Evolutionary conservation across 2,888 invertebrate species (phyloP).

Genomic region (Myathropa florea): DNA sequence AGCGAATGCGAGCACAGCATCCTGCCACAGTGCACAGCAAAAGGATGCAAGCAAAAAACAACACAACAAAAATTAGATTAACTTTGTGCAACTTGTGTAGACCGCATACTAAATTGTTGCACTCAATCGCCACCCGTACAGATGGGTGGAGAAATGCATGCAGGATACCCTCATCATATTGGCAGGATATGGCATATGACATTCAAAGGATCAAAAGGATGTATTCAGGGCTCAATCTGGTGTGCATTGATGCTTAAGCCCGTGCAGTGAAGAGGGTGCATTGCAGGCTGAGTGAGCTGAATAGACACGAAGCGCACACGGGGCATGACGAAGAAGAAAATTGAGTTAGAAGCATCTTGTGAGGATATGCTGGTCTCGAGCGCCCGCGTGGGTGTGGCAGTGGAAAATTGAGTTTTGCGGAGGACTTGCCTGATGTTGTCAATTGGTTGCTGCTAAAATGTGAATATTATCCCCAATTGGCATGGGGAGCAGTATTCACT

Average conservation of each 20-base stretch:
- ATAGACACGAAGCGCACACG: slow-evolving; percentile 1
- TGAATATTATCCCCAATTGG: slow-evolving; percentile 28
- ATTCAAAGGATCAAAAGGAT: slow-evolving; percentile 57
- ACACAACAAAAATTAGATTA: slow-evolving; percentile 42
- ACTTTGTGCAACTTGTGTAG: slow-evolving; percentile 51
- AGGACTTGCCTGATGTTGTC: slow-evolving; percentile 18
- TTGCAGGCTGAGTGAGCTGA: background rate
- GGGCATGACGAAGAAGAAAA: slow-evolving; percentile 38
- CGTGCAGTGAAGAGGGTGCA: background rate
- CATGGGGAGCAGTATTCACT: background rate
- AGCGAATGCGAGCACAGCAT: background rate
- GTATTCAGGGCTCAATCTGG: slow-evolving; percentile 33
- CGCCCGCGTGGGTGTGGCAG: background rate
- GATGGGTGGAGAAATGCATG: background rate
- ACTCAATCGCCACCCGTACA: background rate
- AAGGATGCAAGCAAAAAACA: background rate
- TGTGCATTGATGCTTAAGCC: background rate
- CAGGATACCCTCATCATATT: background rate
- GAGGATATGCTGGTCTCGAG: background rate
- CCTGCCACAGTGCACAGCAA: background rate
- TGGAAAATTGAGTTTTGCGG: background rate
- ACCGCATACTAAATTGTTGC: slow-evolving; percentile 48
- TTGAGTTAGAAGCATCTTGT: slow-evolving; percentile 41
- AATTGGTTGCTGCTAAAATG: slow-evolving; percentile 29
- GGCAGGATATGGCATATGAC: slow-evolving; percentile 41